Conservation (phyloP, 1,140 invertebrate species). For the Neomicropteryx cornuta region DNA sequence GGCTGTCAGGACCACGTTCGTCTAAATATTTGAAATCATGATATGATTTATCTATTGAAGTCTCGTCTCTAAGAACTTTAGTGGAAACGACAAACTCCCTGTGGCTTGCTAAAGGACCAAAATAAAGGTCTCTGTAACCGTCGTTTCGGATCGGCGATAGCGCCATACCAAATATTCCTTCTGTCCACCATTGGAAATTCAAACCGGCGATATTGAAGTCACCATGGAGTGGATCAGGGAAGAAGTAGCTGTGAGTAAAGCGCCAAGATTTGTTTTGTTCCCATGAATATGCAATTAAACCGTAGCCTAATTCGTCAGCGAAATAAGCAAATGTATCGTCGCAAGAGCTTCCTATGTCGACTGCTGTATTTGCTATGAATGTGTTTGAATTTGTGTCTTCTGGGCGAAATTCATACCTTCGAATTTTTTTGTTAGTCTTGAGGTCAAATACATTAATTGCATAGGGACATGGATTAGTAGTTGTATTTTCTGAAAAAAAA, state of each 20-base stretch:
- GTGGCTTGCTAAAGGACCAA: constrained; percentile 64
- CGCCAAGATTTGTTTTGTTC: constrained; percentile 64
- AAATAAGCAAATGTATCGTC: constrained; percentile 70
- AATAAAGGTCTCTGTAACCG: constrained; percentile 59
- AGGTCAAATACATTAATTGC: constrained; percentile 66
- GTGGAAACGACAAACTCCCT: constrained; percentile 70
- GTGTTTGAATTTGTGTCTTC: constrained; percentile 64
- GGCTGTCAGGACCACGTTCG: constrained; percentile 50
- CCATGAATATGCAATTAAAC: constrained; percentile 67
- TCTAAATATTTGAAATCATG: constrained; percentile 59
- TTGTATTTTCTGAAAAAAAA: constrained; percentile 43
- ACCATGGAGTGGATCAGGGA: constrained; percentile 64
- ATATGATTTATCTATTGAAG: constrained; percentile 52
- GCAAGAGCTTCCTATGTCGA: constrained; percentile 62
- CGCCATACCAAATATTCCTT: constrained; percentile 72
- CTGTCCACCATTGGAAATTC: constrained; percentile 72
- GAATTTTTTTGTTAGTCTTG: constrained; percentile 54
- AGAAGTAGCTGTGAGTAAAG: constrained; percentile 61
- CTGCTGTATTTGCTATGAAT: constrained; percentile 72
- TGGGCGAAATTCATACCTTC: constrained; percentile 55
- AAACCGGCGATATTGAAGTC: constrained; percentile 67
- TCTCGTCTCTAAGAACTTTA: constrained; percentile 52
- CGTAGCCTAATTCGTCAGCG: constrained; percentile 73
- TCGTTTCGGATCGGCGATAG: constrained; percentile 50
- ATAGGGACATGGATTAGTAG: constrained; percentile 60